Evolutionary conservation across 2,797 vertebrate species (phyloP), one percentile per base, ranked within the genome.

Genomic region (Clarias laeviceps): DNA sequence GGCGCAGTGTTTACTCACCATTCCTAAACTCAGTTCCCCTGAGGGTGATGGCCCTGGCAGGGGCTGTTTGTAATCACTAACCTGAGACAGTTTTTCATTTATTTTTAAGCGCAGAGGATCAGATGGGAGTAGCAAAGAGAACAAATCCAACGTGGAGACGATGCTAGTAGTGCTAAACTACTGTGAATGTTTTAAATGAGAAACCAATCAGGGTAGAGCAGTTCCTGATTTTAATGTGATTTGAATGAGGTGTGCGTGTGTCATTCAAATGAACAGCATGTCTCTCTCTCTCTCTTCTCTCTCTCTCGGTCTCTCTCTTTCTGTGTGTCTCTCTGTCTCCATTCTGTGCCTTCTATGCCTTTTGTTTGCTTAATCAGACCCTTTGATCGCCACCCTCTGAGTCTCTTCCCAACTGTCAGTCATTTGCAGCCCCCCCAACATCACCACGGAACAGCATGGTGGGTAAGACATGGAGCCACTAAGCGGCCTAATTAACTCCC

Each of bases 401-500:
- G 82, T 50, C 84, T 83, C 77, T 66, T 76, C 88, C 68, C 82
- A 70, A 66, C 78, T 88, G 90, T 88, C 89, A 90, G 82, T 89
- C 89, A 89, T 62, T 69, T 24, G 40, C 37, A 85, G 69, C 79
- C 32, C 88, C 83, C 84, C 84, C 86, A 18, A 34, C 84, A 27
- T 37, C 7, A 57, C 27, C 54, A 65, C 45, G 56, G 76, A 81
- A 76, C 37, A 78, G 82, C 65, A 81, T 84, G 76, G 79, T 80
- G 76, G 88, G 84, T 72, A 85, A 76, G 74, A 84, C 62, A 64
- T 54, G 83, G 77, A 87, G 81, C 50, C 85, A 86, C 88, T 89
- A 90, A 90, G 74, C 88, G 85, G 87, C 74, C 85, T 90, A 86
- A 89, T 91, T 89, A 91, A 87, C 82, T 84, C 78, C 78, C 86